phyloP scores from a whole-genome alignment of 1,140 invertebrate species.

The Pseudomyrmex flavicornis region DNA sequence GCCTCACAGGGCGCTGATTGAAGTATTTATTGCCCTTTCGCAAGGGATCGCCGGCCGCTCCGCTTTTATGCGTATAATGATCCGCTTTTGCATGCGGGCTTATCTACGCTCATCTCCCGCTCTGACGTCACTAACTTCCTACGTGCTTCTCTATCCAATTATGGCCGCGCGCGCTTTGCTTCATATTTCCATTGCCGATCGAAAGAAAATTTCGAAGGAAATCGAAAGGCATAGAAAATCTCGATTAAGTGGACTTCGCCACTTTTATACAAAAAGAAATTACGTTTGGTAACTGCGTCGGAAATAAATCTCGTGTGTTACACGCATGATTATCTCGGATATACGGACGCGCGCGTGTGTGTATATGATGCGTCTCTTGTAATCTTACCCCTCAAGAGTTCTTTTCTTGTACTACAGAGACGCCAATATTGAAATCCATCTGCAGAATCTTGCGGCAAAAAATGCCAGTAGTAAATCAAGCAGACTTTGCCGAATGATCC shows the following conservation, averaged over 20 bases:
- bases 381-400: neutral
- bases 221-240: neutral
- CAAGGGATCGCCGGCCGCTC: slow-evolving; percentile 38
- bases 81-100: slow-evolving; percentile 79
- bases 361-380: neutral
- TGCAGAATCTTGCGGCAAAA: slow-evolving; percentile 62
- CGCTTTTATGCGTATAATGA: slow-evolving; percentile 79
- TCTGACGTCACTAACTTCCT: slow-evolving; percentile 25
- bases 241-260: neutral
- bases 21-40: slow-evolving; percentile 83
- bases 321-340: slow-evolving; percentile 9
- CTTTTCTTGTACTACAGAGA: neutral
- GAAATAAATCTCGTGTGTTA: neutral
- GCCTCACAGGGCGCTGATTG: slow-evolving; percentile 83
- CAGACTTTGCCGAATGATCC: slow-evolving; percentile 43
- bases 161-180: neutral
- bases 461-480: slow-evolving; percentile 74
- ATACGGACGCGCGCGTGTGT: neutral
- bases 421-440: slow-evolving; percentile 63
- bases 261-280: neutral
- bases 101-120: slow-evolving; percentile 61
- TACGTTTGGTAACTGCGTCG: slow-evolving; percentile 5
- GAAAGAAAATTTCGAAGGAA: neutral
- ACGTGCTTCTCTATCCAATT: slow-evolving; percentile 31
- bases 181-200: slow-evolving; percentile 6